Base-by-base conservation (phyloP, 2,888 invertebrate genomes). In the Unio delphinus region DNA sequence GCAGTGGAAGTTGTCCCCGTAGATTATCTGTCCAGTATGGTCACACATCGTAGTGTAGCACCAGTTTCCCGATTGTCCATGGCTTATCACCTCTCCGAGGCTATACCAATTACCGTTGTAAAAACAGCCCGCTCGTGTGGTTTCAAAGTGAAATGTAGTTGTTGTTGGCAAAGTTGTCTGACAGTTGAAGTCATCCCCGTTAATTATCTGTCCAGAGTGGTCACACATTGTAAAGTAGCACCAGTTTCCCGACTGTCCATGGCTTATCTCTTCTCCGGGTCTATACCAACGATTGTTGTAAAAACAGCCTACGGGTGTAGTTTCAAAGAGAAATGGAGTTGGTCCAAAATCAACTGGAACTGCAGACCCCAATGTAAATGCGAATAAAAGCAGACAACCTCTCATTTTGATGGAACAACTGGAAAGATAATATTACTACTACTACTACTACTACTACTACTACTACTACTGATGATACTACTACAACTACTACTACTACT, bases 1-100 rank as follows among this genome's bases (percentile, higher is more conserved):
- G 26, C 65, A 65, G 58, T 65, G 18, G 58, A 65, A 65, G 34
- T 65, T 20, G 58, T 65, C 65, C 6, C 65, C 58, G 34, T 34
- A 15, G 20, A 65, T 56, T 34, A 65, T 11, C 5, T 65, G 65
- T 15, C 65, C 65, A 26, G n/a, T n/a, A 34, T 65, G 28, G 5
- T 55, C 55, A 23, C 65, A 65, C 3, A 56, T 26, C 7, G 28
- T 57, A 17, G 4, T 58, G 34, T 65, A 65, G 58, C 65, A 65
- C 65, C 65, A 65, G 58, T 65, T 26, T 30, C 57, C 65, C 4
- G 8, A 15, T 45, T 57, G 57, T 23, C 65, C 65, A 34, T 56
- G 30, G 28, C 20, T 34, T 15, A 65, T 65, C 56, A 26, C 23
- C 30, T 58, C 34, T n/a, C 65, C 65, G 23, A 56, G 65, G 23